Percentiles rank a stretch among this genome's conserved stretches.
phyloP scores from a whole-genome alignment of 1,140 invertebrate genomes.

The Camponotus pennsylvanicus region DNA sequence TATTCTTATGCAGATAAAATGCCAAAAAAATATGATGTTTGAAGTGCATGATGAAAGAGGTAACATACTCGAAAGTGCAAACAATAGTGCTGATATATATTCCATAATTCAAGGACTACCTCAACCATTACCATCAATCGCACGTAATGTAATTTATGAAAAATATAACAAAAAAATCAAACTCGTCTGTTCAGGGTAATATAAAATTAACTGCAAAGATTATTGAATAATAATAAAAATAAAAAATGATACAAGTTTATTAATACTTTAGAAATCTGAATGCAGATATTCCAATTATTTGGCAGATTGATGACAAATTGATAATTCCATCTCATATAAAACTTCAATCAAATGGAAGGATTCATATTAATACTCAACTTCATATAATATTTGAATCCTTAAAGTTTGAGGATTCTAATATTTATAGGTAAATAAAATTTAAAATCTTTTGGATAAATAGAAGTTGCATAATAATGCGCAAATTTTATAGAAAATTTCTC shows the following conservation, averaged over 20 bases:
- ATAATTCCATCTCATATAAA: constrained; percentile 81
- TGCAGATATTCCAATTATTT: constrained; percentile 84
- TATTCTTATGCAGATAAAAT: constrained; percentile 82
- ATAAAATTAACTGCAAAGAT: constrained; percentile 36
- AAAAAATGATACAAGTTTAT: constrained; percentile 48
- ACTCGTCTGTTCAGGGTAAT: constrained; percentile 87
- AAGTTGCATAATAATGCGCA: not conserved
- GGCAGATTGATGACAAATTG: constrained; percentile 85
- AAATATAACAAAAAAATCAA: constrained; percentile 80
- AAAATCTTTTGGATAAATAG: not conserved
- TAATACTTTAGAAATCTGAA: constrained; percentile 84
- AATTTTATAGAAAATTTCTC: too few species aligned
- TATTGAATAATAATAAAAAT: constrained; percentile 40
- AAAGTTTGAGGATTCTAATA: constrained; percentile 85
- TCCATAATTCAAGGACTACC: constrained; percentile 87
- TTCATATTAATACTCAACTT: constrained; percentile 84
- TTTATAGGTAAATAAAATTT: constrained; percentile 85
- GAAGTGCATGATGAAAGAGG: constrained; percentile 86
- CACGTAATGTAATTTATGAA: constrained; percentile 84
- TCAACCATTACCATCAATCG: constrained; percentile 80
- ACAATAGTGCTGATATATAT: constrained; percentile 88
- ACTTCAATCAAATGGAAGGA: constrained; percentile 82
- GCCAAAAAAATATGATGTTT: constrained; percentile 85
- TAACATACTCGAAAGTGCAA: constrained; percentile 87
- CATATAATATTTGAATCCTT: constrained; percentile 85